Evolutionary conservation across 1,140 invertebrate genomes (phyloP), one percentile per base, ranked within the genome.

Genomic region (Panagrolaimus sp.): DNA sequence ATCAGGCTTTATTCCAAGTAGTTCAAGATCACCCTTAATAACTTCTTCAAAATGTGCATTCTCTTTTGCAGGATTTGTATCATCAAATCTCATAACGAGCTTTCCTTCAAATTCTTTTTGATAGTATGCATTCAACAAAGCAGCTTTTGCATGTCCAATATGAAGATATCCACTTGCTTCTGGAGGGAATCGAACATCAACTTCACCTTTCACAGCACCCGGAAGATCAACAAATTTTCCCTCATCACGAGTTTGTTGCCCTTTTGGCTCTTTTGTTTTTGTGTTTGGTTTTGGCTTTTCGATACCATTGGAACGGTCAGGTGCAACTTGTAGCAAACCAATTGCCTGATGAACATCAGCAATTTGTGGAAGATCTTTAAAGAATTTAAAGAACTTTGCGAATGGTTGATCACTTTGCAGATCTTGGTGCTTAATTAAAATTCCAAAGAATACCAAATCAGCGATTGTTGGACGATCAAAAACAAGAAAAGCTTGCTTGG

Each of bases 31-130:
- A 84, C 96, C 91, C 24, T 97, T 84, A 77, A 99, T 99, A 0
- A 97, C 88, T 87, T 94, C 89, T 84, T 99, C 96, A 87, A 96
- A 99, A 77, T 98, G 91, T n/a, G 90, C 90, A 82, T 95, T 93
- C 83, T 99, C 96, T 83, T 99, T 99, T 5, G 93, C 95, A 43
- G 96, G 96, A 86, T 99, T 99, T 8, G 96, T 99, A 83, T 99
- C 96, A 87, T 99, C 96, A 86, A 99, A 99, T 76, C 96, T 88
- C 93, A 99, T 94, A 65, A 99, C 92, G 0, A 99, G 87, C 83
- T 91, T 91, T 0, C 96, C 96, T 81, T 97, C 87, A 84, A 96
- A 98, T 15, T 88, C 86, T 80, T 92, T 88, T 72, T 96, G 91
- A 82, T 99, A 99, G 85, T 98, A 92, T 80, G 98, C 93, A 86